Base-by-base conservation (phyloP, 2,113 vertebrate species). In the Atlantisia rogersi region DNA sequence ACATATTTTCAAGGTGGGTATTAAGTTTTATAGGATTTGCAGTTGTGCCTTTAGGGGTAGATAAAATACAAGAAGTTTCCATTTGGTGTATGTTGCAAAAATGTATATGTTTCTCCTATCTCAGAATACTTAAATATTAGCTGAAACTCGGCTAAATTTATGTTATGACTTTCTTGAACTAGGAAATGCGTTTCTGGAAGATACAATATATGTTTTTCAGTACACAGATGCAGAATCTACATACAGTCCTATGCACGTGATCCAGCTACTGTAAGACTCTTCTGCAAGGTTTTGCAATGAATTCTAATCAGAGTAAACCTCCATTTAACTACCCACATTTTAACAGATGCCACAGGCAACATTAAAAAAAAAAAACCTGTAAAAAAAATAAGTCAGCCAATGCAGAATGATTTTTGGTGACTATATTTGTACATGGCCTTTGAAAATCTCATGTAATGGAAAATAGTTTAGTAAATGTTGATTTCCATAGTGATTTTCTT, bases 21-120 rank as follows among this genome's bases (percentile, higher is more conserved):
- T 94, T 96, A 96, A 97, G 96, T 83, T 86, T 89, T 91, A 94
- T 37, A 97, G 97, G 97, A 97, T 96, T 97, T 97, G 94, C 85
- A 90, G 92, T 68, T 90, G 74, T 85, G 88, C 90, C 84, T 70
- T 93, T 96, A 92, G 37, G 70, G 86, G 77, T 86, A 97, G 94
- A 91, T 70, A 95, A 96, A 97, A 95, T 58, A 94, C 67, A 42
- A 29, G 26, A 80, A 90, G 48, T 68, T 86, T 95, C 78, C 44
- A 68, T 79, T 70, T 25, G 7, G 29, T 39, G 68, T 50, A 75
- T 52, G 88, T 9, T 60, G 39, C 42, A 90, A 62, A 94, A 95
- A 40, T 11, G 22, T 5, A 46, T 10, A 53, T 0, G 15, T 24
- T 85, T 92, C 79, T 94, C 94, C 70, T 64, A 55, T 64, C 77